Conservation (phyloP, 1,140 invertebrate species). For the Temnothorax nylanderi region DNA sequence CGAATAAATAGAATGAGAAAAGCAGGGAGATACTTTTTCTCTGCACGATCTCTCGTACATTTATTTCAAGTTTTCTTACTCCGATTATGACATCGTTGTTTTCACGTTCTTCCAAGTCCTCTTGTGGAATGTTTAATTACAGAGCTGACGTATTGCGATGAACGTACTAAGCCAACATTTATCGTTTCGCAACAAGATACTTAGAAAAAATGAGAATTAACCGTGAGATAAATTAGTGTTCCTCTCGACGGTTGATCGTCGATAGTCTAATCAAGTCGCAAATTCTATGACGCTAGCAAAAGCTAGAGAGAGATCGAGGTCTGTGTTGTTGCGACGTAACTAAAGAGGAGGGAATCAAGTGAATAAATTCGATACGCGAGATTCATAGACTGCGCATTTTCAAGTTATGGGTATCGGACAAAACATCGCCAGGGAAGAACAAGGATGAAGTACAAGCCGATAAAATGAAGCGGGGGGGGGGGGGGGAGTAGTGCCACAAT, state of each 20-base stretch:
- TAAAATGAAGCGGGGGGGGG: neutral
- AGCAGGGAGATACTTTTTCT: neutral
- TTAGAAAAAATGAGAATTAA: conserved; percentile 21
- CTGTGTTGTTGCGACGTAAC: neutral
- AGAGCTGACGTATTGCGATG: neutral
- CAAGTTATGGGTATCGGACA: conserved; percentile 14
- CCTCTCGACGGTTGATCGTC: conserved; percentile 27
- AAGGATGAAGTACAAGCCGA: neutral
- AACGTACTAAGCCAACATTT: neutral
- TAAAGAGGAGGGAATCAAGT: neutral
- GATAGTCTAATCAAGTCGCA: conserved; percentile 19
- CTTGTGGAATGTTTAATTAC: neutral
- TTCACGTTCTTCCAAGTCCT: neutral
- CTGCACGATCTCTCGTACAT: neutral
- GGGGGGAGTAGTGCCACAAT: neutral
- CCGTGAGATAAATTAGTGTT: conserved; percentile 16
- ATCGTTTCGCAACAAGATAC: neutral
- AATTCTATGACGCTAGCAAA: neutral
- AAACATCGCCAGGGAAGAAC: neutral
- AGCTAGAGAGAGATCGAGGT: conserved; percentile 2
- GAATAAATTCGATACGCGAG: conserved; percentile 49
- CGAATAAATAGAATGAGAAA: neutral
- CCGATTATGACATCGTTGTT: neutral
- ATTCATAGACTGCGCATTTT: conserved; percentile 18
- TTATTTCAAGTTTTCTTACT: neutral